Evolutionary conservation across 2,797 vertebrate species (phyloP).

Genomic region (Uromys caudimaculatus): DNA sequence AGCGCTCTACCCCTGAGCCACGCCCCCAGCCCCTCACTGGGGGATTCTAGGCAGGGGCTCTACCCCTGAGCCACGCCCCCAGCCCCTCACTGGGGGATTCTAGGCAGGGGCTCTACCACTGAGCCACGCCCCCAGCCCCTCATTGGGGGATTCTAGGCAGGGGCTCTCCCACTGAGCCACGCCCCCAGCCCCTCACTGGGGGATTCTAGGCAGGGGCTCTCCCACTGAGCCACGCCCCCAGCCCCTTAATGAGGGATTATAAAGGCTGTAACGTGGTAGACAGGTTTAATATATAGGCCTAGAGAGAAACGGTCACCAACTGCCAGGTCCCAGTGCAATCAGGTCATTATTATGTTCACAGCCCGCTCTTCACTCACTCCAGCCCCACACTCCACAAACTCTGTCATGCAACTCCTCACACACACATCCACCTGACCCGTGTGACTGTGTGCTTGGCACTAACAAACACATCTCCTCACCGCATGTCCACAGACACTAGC

Average conservation of each 20-base stretch:
- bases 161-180: not conserved
- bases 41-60: not conserved
- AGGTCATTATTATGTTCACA: not conserved
- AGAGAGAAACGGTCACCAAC: not conserved
- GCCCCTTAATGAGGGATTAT: not conserved
- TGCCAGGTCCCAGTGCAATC: not conserved
- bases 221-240: not conserved
- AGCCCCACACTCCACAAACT: not conserved
- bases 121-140: not conserved
- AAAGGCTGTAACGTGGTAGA: not conserved
- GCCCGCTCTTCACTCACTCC: not conserved
- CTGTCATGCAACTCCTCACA: not conserved
- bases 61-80: not conserved
- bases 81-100: not conserved
- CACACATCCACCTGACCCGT: rapidly evolving
- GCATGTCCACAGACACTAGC: not conserved
- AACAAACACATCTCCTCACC: not conserved
- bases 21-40: too few species aligned
- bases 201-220: not conserved
- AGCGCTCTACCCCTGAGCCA: not conserved
- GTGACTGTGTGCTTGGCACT: too few species aligned
- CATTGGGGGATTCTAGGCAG: not conserved
- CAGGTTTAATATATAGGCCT: not conserved
- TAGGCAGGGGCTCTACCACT: not conserved
- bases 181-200: not conserved